Percentiles rank a stretch among this genome's conserved stretches.
Conservation (phyloP, 2,113 vertebrate genomes). For the Pholis gunnellus region DNA sequence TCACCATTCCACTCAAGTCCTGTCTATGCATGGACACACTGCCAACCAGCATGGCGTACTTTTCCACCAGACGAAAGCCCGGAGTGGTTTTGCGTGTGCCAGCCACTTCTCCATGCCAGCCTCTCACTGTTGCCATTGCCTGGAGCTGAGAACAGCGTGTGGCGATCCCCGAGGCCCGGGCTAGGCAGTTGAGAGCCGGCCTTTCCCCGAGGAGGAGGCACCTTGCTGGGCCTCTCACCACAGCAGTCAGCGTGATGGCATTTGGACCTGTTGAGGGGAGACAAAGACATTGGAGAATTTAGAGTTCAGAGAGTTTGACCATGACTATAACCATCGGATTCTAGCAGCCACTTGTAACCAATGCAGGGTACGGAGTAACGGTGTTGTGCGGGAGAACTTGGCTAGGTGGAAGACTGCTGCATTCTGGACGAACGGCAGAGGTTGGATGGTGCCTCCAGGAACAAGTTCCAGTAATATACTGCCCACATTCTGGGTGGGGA, state of each 20-base stretch:
- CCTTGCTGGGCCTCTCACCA: conserved; percentile 85
- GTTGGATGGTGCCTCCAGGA: neutral
- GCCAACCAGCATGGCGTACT: conserved; percentile 88
- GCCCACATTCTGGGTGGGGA: neutral
- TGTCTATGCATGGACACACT: conserved; percentile 85
- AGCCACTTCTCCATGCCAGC: conserved; percentile 85
- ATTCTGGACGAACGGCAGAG: neutral
- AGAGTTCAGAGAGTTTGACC: neutral
- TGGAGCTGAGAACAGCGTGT: conserved; percentile 77
- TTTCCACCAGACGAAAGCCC: conserved; percentile 89
- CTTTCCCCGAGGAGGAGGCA: conserved; percentile 87
- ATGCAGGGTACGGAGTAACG: neutral
- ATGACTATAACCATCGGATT: neutral
- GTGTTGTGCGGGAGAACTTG: neutral
- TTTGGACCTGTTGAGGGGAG: conserved; percentile 58
- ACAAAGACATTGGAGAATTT: neutral
- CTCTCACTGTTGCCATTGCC: conserved; percentile 19
- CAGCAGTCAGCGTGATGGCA: conserved; percentile 81
- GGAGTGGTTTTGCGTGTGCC: conserved; percentile 92
- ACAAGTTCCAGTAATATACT: neutral
- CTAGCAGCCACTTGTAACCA: neutral
- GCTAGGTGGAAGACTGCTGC: neutral
- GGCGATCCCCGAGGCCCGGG: conserved; percentile 87
- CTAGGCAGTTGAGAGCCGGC: conserved; percentile 87
- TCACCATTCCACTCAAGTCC: conserved; percentile 86